Base-by-base conservation (phyloP, 2,797 vertebrate species). In the Clamator glandarius region DNA sequence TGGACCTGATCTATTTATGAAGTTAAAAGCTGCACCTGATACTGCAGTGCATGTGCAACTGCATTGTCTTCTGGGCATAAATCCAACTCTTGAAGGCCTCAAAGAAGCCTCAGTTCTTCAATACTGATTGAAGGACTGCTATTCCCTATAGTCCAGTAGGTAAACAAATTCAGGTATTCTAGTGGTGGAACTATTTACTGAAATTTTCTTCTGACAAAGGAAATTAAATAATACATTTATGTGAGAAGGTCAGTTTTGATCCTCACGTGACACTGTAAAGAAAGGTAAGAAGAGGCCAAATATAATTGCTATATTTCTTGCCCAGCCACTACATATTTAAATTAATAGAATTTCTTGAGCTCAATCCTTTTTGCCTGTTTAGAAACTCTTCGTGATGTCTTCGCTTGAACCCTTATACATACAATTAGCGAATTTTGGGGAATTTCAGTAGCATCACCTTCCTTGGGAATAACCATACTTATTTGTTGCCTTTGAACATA, bases 231-330 rank as follows among this genome's bases (percentile, higher is more conserved):
- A 84, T 83, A 21, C 36, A 36, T 59, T 93, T 63, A 35, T 61
- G 31, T 33, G 76, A 73, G 21, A 76, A 86, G 77, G 82, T 89
- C 75, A 74, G 23, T 69, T 94, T 87, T 89, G 92, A 80, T 87
- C 50, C 58, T 89, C 29, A 12, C 20, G 46, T 33, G 46, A 78
- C 54, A 35, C 19, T 69, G 26, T 66, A 67, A 62, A 51, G 44
- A 70, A 69, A 77, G 33, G 41, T 69, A 78, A 77, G 24, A 88
- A 72, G 39, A 73, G 39, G 26, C 13, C 26, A 87, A 72, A 82
- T 25, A 9, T 31, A 21, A 81, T 86, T 6, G 7, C 42, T 72
- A n/a, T 88, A 23, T 55, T 82, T 11, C 54, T 93, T 33, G 63
- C 5, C 5, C 29, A 73, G 12, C 19, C 42, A 90, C 26, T 59